Percentiles rank a stretch among this genome's conserved stretches.
Conservation (phyloP, 2,113 vertebrate species). For the Dipodomys stephensi region DNA sequence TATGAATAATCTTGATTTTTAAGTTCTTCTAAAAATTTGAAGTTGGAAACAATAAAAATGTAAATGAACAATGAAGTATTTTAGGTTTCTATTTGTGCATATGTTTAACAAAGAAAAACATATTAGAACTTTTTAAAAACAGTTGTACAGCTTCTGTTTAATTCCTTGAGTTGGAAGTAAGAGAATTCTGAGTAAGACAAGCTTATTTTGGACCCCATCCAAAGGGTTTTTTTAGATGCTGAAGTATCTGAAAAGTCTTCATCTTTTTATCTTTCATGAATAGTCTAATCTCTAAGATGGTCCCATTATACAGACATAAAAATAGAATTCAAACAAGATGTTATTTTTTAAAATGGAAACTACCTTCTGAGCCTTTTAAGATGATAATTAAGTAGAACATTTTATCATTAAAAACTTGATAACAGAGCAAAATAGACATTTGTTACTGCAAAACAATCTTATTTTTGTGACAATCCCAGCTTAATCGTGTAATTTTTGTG, state of each 20-base stretch:
- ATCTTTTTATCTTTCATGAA: constrained; percentile 34
- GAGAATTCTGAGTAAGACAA: constrained; percentile 37
- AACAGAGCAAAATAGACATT: constrained; percentile 52
- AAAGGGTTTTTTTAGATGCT: constrained; percentile 52
- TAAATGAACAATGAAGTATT: background rate
- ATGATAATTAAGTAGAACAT: constrained; percentile 53
- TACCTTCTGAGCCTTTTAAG: constrained; percentile 56
- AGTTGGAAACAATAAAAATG: constrained; percentile 55
- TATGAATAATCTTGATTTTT: constrained; percentile 51
- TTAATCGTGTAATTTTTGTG: constrained; percentile 78
- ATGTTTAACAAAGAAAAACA: constrained; percentile 23
- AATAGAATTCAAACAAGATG: constrained; percentile 44
- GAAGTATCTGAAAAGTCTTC: constrained; percentile 21
- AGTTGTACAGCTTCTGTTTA: constrained; percentile 23
- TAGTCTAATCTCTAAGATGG: constrained; percentile 45
- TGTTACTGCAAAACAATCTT: constrained; percentile 66
- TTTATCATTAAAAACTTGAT: constrained; percentile 60
- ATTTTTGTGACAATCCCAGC: constrained; percentile 71
- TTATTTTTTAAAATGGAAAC: constrained; percentile 36
- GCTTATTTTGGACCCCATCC: constrained; percentile 19
- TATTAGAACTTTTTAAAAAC: background rate
- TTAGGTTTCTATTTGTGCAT: constrained; percentile 7
- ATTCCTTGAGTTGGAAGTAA: constrained; percentile 17
- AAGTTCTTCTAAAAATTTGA: constrained; percentile 58
- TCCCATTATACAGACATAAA: constrained; percentile 51